phyloP scores from a whole-genome alignment of 2,888 invertebrate species.

The Blomia tropicalis region DNA sequence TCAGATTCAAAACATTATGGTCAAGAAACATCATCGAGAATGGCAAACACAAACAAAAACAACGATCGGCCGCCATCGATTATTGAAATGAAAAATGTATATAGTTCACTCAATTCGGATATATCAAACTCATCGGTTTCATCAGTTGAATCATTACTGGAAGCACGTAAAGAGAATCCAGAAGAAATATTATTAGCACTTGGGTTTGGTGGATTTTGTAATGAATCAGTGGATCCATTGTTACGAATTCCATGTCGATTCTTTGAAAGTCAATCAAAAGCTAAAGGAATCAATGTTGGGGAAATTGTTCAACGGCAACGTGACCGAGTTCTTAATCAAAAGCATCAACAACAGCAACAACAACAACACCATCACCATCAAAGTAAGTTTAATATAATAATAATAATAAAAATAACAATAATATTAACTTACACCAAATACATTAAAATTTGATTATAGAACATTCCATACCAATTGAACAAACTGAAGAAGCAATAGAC shows the following conservation, averaged over 20 bases:
- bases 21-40: neutral
- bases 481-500: too few relatives aligned
- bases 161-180: conserved; percentile 67
- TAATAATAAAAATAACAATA: too few relatives aligned
- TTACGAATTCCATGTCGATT: conserved; percentile 62
- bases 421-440: too few relatives aligned
- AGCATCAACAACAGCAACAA: neutral
- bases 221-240: conserved; percentile 30
- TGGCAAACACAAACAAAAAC: neutral
- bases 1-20: too few relatives aligned
- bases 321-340: neutral
- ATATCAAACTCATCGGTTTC: conserved; percentile 25
- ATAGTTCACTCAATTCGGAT: conserved; percentile 27
- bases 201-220: conserved; percentile 36
- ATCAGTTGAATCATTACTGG: conserved; percentile 52
- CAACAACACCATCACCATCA: neutral
- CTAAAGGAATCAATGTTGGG: conserved; percentile 57
- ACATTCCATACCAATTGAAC: too few relatives aligned
- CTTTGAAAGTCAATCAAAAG: conserved; percentile 55
- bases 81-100: conserved; percentile 33
- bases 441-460: too few relatives aligned
- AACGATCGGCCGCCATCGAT: neutral
- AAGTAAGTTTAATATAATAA: too few relatives aligned
- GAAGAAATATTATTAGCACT: conserved; percentile 63
- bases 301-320: conserved; percentile 53